phyloP scores from a whole-genome alignment of 2,797 vertebrate genomes.

The Phrynocephalus vlangalii region DNA sequence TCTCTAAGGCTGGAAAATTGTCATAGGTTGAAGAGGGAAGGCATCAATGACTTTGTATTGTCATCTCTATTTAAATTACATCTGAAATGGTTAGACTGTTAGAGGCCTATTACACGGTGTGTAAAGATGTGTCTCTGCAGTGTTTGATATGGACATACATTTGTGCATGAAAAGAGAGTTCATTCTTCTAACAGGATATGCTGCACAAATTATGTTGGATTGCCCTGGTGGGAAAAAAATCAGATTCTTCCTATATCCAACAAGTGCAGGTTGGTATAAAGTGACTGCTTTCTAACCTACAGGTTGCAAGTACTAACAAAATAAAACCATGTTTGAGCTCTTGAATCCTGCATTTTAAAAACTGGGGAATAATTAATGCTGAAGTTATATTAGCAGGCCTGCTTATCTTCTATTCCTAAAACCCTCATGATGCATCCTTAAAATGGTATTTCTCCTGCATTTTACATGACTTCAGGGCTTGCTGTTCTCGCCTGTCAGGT shows the following conservation, averaged over 20 bases:
- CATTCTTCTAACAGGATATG: background rate
- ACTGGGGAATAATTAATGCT: conserved; percentile 60
- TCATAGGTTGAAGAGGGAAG: background rate
- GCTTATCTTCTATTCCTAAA: conserved; percentile 72
- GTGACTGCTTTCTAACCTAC: conserved; percentile 66
- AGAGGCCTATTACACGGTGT: background rate
- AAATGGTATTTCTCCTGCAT: conserved; percentile 91
- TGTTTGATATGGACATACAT: background rate
- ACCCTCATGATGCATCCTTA: conserved; percentile 72
- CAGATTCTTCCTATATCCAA: conserved; percentile 63
- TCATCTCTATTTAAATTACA: background rate
- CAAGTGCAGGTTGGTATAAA: conserved; percentile 66
- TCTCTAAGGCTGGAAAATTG: background rate
- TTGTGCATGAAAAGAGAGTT: background rate
- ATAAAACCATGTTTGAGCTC: conserved; percentile 39
- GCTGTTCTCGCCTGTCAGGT: conserved; percentile 94
- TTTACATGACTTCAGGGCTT: conserved; percentile 94
- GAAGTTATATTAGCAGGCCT: conserved; percentile 71
- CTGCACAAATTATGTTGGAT: background rate
- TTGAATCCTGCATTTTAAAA: conserved; percentile 39
- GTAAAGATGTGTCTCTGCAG: background rate
- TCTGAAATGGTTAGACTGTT: background rate
- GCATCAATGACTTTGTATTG: background rate
- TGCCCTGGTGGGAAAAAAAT: background rate
- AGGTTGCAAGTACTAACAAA: conserved; percentile 56